A percentile compares a stretch with the other conserved stretches of the same genome.
Conservation (phyloP, 2,113 vertebrate genomes). For the Athene cunicularia region DNA sequence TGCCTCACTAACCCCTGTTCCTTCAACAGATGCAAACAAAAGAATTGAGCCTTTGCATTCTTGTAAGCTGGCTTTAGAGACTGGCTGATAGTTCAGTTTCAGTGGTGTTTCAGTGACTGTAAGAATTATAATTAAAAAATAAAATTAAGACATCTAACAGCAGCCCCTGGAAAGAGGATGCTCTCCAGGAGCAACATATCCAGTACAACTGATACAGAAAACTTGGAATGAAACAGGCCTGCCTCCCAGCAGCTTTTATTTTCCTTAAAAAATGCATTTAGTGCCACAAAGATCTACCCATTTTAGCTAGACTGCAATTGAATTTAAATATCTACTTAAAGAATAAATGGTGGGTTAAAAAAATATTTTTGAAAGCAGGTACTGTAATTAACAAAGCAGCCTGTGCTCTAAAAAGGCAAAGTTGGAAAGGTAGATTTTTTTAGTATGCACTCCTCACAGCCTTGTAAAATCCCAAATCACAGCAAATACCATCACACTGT, state of each 20-base stretch:
- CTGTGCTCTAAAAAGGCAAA: not conserved
- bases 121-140: not conserved
- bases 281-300: not conserved
- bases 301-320: not conserved
- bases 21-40: not conserved
- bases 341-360: not conserved
- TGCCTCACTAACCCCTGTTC: accelerated
- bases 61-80: not conserved
- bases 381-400: not conserved
- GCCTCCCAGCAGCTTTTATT: not conserved
- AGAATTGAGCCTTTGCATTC: not conserved
- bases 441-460: not conserved
- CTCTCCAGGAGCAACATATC: not conserved
- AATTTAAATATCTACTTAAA: not conserved
- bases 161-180: not conserved
- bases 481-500: slow-evolving; percentile 82
- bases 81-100: not conserved
- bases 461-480: slow-evolving; percentile 68
- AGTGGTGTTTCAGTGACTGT: not conserved
- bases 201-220: not conserved
- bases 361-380: not conserved
- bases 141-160: not conserved
- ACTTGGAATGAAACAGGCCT: not conserved
- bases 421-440: not conserved
- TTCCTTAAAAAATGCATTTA: not conserved